Evolutionary conservation across 2,888 invertebrate species (phyloP).

Genomic region (Tyria jacobaeae): DNA sequence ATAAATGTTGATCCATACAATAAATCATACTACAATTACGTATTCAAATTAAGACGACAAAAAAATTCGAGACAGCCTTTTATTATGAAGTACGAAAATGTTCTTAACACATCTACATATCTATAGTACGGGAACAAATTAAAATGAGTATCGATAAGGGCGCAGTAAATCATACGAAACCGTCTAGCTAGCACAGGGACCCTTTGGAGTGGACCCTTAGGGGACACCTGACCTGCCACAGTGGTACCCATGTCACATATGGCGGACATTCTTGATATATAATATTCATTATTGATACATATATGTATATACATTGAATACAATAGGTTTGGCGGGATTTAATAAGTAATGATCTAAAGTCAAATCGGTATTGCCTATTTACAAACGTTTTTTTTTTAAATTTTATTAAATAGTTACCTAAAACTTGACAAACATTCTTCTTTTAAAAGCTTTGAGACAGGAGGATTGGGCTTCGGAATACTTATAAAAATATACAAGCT

Average conservation of each 20-base stretch:
- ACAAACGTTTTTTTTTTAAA: no score
- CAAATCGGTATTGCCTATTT: background rate
- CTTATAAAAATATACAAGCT: no score
- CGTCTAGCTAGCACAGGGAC: conserved; percentile 72
- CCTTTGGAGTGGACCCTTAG: conserved; percentile 77
- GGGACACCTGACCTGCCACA: conserved; percentile 72
- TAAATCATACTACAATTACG: conserved; percentile 9
- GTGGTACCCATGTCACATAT: conserved; percentile 52
- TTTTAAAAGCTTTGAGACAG: no score
- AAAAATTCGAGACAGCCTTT: conserved; percentile 11
- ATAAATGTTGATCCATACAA: background rate
- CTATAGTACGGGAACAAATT: conserved; percentile 62
- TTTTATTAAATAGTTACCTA: no score
- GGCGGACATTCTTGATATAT: conserved; percentile 18
- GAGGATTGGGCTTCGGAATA: no score
- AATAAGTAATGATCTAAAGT: background rate
- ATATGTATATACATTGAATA: no score
- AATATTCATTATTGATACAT: conserved; percentile 13
- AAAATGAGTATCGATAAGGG: conserved; percentile 81
- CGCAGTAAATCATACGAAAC: conserved; percentile 74
- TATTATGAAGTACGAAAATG: conserved; percentile 17
- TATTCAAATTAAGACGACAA: conserved; percentile 12
- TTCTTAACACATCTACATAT: conserved; percentile 29
- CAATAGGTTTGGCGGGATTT: conserved; percentile 1
- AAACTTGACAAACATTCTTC: no score